These are phyloP conservation scores for Antechinus flavipes DNA, from an alignment of 2,113 vertebrate genomes.

Conservation along the genomic window DNA sequence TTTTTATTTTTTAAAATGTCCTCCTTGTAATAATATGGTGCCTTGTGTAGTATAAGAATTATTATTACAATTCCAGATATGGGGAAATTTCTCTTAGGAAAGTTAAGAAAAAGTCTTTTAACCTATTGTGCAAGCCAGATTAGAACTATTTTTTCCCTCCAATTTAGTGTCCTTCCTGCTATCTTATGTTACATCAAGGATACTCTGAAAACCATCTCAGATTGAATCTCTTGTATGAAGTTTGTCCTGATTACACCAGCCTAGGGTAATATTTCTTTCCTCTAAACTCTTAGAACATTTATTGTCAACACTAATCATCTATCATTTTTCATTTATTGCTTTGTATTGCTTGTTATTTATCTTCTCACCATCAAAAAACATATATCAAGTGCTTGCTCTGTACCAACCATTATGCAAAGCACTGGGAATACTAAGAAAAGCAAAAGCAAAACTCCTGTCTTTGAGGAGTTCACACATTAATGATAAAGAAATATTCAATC, in stretches of 20 bases:
- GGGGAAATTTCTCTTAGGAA: neutral
- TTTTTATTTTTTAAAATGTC: neutral
- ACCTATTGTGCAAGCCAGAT: neutral
- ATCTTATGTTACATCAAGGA: neutral
- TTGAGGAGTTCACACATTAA: neutral
- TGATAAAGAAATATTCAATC: neutral
- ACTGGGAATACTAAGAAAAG: neutral
- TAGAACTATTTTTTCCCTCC: neutral
- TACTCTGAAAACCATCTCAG: neutral
- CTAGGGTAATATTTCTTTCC: neutral
- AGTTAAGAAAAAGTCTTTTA: neutral
- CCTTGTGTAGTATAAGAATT: neutral
- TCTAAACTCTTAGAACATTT: neutral
- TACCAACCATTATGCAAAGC: neutral
- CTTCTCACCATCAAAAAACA: neutral
- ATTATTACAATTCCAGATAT: neutral
- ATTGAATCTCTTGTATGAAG: neutral
- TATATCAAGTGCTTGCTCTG: neutral
- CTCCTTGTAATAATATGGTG: neutral
- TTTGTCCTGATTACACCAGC: neutral
- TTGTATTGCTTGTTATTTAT: neutral
- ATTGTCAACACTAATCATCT: neutral
- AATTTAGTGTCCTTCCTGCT: neutral
- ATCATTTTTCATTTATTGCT: neutral
- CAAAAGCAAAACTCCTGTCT: neutral